phyloP scores from a whole-genome alignment of 1,140 invertebrate species.

The Geopemphigus sp. region DNA sequence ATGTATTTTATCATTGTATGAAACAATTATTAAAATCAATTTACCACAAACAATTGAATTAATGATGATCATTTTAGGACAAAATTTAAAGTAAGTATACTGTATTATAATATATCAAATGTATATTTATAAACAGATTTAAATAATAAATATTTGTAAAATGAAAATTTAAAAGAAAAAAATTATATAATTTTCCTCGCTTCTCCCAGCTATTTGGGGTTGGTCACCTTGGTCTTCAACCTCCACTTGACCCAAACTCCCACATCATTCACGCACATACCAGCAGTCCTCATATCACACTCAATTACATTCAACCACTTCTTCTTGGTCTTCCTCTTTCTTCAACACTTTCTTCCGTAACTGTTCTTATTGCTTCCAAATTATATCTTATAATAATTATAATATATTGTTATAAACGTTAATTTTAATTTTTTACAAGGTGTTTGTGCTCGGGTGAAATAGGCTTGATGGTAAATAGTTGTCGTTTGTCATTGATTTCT shows the following conservation, averaged over 20 bases:
- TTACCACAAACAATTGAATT: constrained; percentile 38
- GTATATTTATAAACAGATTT: neutral
- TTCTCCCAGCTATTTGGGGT: no score
- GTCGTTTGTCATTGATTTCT: constrained; percentile 31
- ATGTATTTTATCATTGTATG: constrained; percentile 43
- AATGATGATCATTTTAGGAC: constrained; percentile 32
- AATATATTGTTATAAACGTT: no score
- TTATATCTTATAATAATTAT: no score
- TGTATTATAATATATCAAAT: neutral
- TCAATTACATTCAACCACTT: no score
- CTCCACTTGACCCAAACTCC: no score
- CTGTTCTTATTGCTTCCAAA: no score
- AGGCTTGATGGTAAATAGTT: constrained; percentile 30
- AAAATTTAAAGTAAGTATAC: constrained; percentile 42
- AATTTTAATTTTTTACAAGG: constrained; percentile 19
- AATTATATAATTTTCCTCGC: no score
- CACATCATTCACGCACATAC: no score
- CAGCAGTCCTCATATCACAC: no score
- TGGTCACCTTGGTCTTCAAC: no score
- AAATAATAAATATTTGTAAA: neutral
- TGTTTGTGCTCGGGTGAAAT: constrained; percentile 17
- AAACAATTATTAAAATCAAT: constrained; percentile 47
- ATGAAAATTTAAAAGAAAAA: neutral
- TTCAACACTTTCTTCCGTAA: no score
- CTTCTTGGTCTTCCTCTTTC: no score